Evolutionary conservation across 1,140 invertebrate genomes (phyloP), one percentile per base, ranked within the genome.

Genomic region (Hormaphis cornu): DNA sequence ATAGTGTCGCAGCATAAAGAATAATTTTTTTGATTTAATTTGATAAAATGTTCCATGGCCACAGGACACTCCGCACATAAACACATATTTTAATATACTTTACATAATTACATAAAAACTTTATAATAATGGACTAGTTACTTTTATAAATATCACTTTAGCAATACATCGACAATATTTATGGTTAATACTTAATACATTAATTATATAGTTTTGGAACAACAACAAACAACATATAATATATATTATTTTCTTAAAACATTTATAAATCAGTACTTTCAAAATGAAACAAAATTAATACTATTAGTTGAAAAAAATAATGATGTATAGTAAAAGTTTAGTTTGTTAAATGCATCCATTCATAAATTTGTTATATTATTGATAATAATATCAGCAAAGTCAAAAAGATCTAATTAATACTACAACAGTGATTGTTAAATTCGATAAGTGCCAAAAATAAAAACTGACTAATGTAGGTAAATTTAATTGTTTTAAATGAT

Each of bases 381-480:
- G 24, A 22, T 58, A 7, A 18, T n/a, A 56, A 35, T n/a, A 42
- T 59, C 14, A 42, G 40, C 14, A 59, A 46, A 61, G 37, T 61
- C 28, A 61, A 44, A 37, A 44, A 44, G 44, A 61, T 44, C 14
- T 28, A 46, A 46, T 61, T 59, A 26, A 61, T 61, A 56, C 16
- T 61, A 66, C 42, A 48, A 66, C 40, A 46, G 59, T 66, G 59
- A 66, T 66, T 66, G 18, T 46, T 66, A 66, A 66, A 66, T 66
- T 66, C 59, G 59, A 66, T 66, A 48, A 7, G 59, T 66, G 59
- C 59, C 59, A 66, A 66, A 66, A 66, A 66, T 66, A 30, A 66
- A 50, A 66, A 33, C 44, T 66, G 42, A 66, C 42, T 46, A 8
- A 5, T n/a, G n/a, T n/a, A 37, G 18, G 18, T 66, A 46, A 46